Evolutionary conservation across 2,888 invertebrate species (phyloP), one percentile per base, ranked within the genome.

Genomic region (Agrotis exclamationis): DNA sequence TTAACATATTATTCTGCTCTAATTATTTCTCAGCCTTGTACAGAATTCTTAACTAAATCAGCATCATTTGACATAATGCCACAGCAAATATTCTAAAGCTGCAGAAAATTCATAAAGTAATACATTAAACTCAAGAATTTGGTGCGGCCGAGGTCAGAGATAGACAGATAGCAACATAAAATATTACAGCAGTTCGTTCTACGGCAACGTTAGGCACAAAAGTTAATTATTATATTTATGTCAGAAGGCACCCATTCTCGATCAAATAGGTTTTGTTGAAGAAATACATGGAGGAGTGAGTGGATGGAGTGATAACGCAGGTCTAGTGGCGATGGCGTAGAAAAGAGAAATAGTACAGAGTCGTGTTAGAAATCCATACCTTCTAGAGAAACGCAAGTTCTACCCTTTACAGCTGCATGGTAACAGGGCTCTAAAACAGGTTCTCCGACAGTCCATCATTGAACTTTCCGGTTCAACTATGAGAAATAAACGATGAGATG

Each of bases 141-240:
- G 48, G 73, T 70, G 48, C 74, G 50, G 45, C 33, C 85, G 85
- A 85, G 83, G 84, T 83, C 84, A 82, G 24, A 83, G 85, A 85
- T 85, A 80, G 70, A 78, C 64, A 54, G 84, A 78, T 83, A 84
- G 51, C 50, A 64, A 70, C 56, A 70, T 77, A 64, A 68, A 69
- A 69, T 74, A 75, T 63, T 39, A 39, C 39, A 64, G 20, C 28
- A 53, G 63, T 72, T 66, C 71, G 68, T 67, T 70, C 54, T 68
- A 71, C 22, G 18, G 59, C 51, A 71, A 57, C 45, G 64, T 82
- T 66, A 82, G 45, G 14, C 54, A 47, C 54, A 50, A 53, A 20
- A 58, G 47, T 56, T 74, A 77, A 83, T 80, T 82, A 82, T 77
- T 22, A 74, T 77, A 73, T 76, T 83, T 73, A 70, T 77, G 47